Percentiles rank a stretch among this genome's conserved stretches.
Conservation (phyloP, 2,113 vertebrate genomes). For the Dromiciops gliroides region DNA sequence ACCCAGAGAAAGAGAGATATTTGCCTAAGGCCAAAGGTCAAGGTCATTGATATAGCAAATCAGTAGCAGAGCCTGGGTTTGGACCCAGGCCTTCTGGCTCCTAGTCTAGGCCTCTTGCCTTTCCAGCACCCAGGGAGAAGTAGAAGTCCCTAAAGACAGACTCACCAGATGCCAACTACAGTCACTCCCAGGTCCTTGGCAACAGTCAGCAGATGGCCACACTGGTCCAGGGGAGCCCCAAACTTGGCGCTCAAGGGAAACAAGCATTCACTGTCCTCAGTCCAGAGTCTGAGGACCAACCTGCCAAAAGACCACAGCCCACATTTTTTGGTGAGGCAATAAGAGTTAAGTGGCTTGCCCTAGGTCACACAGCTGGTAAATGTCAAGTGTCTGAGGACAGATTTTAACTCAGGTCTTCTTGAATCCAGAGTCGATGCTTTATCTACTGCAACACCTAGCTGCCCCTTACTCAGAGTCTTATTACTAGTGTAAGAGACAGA, state of each 20-base stretch:
- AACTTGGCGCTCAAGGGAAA: constrained; percentile 61
- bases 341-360: too few species aligned
- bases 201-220: constrained; percentile 72
- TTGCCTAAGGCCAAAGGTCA: background rate
- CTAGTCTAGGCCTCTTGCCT: background rate
- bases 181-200: constrained; percentile 78
- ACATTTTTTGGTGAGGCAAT: too few species aligned
- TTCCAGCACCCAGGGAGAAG: background rate
- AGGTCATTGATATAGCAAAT: background rate
- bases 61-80: background rate
- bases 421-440: too few species aligned
- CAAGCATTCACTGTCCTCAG: background rate
- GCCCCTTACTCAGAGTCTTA: background rate
- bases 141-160: accelerated
- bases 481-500: background rate
- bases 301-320: background rate
- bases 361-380: too few species aligned
- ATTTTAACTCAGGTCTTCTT: too few species aligned
- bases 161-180: constrained; percentile 81
- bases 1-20: background rate
- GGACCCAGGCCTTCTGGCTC: background rate
- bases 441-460: too few species aligned
- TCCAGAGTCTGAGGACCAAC: constrained; percentile 16
- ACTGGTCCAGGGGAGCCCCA: constrained; percentile 72
- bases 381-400: too few species aligned